These are phyloP conservation scores for Chiloscyllium punctatum DNA, from an alignment of 2,797 vertebrate genomes.

Conservation along the genomic window DNA sequence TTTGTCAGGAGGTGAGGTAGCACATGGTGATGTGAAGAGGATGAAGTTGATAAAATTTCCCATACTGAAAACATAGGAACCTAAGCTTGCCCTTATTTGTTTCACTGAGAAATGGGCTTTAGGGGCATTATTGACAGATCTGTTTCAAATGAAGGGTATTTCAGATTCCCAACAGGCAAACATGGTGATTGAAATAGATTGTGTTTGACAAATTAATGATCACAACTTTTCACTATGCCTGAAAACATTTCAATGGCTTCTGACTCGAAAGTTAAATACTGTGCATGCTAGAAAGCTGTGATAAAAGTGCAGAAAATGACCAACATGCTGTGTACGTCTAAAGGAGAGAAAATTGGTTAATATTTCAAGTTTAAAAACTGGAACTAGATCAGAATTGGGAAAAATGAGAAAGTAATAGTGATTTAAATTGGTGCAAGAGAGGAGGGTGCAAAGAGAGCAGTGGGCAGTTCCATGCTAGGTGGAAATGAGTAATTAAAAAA, in stretches of 20 bases:
- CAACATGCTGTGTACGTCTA: background rate
- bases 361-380: background rate
- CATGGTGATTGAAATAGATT: background rate
- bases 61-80: background rate
- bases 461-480: too few species aligned
- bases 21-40: background rate
- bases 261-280: background rate
- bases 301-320: background rate
- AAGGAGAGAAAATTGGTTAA: background rate
- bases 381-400: background rate
- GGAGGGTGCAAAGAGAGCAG: too few species aligned
- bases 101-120: background rate
- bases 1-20: background rate
- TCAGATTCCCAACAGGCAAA: background rate
- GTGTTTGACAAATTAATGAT: background rate
- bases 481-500: too few species aligned
- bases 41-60: background rate
- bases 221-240: background rate
- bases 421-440: too few species aligned
- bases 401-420: background rate
- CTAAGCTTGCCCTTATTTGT: background rate
- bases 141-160: background rate
- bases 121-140: background rate
- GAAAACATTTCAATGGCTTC: background rate
- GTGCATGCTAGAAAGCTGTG: background rate